phyloP scores from a whole-genome alignment of 2,113 vertebrate species.

The Butorides virescens region DNA sequence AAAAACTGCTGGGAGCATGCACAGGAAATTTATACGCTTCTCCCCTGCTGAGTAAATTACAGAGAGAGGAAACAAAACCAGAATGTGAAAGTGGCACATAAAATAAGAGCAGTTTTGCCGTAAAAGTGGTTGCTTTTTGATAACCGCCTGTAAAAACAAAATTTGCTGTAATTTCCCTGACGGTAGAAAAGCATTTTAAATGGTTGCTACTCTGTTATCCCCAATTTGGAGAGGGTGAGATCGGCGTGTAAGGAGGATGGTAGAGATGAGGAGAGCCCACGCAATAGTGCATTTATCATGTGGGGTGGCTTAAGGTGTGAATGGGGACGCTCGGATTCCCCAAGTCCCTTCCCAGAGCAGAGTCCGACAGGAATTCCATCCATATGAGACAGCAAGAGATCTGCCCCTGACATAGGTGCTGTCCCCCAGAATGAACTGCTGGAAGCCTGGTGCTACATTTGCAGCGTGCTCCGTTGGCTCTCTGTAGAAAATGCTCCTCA shows the following conservation, averaged over 20 bases:
- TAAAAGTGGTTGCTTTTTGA: not conserved
- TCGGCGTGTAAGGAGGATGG: not conserved
- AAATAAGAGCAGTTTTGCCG: not conserved
- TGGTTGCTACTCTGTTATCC: not conserved
- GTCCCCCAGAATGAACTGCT: not conserved
- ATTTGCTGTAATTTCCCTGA: not conserved
- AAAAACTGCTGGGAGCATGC: not conserved
- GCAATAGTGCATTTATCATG: not conserved
- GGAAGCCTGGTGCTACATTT: not conserved
- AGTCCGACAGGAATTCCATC: not conserved
- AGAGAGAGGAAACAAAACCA: slow-evolving; percentile 18
- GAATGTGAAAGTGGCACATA: not conserved
- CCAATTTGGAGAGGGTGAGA: not conserved
- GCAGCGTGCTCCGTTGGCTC: not conserved
- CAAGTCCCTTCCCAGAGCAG: not conserved
- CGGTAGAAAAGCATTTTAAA: not conserved
- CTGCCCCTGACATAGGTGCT: not conserved
- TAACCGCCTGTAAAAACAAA: not conserved
- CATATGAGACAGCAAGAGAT: not conserved
- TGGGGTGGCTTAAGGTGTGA: not conserved
- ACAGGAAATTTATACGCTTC: slow-evolving; percentile 16
- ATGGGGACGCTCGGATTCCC: not conserved
- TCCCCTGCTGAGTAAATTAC: slow-evolving; percentile 17
- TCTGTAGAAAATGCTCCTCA: not conserved
- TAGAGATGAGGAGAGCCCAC: not conserved